Base-by-base conservation (phyloP, 2,797 vertebrate species). In the Cirrhinus mrigala region DNA sequence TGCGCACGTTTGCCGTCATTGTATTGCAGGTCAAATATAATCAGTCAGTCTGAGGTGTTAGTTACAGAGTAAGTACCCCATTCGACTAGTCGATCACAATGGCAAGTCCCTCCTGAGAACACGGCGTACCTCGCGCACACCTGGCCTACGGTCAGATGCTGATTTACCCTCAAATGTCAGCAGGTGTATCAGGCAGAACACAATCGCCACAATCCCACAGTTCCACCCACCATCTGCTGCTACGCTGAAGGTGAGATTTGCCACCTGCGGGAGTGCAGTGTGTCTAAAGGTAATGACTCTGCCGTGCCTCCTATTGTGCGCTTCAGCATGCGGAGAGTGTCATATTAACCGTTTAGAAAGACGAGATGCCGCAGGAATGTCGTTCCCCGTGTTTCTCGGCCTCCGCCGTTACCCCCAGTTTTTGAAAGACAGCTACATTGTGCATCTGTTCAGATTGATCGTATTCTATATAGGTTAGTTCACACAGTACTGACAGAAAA, bases 141-240 rank as follows among this genome's bases (percentile, higher is more conserved):
- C 64, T 44, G 62, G 66, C 62, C 15, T 56, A 44, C 20, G 60
- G 62, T 66, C 73, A 58, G 54, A 46, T 77, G 77, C 18, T 33
- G 68, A 64, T 87, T 87, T 37, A 50, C 46, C 68, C 81, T 73
- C 82, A 85, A 80, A 83, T 89, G 75, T 80, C 54, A 69, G 69
- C 87, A 89, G 87, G 79, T 88, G 86, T 50, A 81, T 88, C 68
- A 27, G 62, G 48, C 50, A 1, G 29, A 76, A 85, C 75, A 83
- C 73, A 81, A 82, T 86, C 82, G 68, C 54, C 40, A n/a, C 66
- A 76, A 79, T 76, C 79, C 70, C 79, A 87, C 75, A 82, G 24
- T 85, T 69, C 82, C 68, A 78, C 62, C 84, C 60, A 78, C 80
- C 89, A 89, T 83, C 86, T 89, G 89, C 78, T 77, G 69, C 74